Evolutionary conservation across 2,113 vertebrate genomes (phyloP), one percentile per base, ranked within the genome.

Genomic region (Apteryx owenii): DNA sequence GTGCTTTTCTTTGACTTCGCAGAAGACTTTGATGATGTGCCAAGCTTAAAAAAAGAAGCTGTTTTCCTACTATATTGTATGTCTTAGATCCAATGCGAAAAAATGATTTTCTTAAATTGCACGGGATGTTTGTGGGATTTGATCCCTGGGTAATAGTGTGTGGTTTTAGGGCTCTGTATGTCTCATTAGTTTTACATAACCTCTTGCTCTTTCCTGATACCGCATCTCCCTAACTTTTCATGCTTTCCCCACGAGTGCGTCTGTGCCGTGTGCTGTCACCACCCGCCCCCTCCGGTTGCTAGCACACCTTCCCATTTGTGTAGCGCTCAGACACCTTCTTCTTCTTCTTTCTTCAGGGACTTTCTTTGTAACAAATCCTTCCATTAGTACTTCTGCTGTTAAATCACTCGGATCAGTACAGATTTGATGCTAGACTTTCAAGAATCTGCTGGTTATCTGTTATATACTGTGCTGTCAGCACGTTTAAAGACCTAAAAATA

Each of bases 161-260:
- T 95, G 93, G 93, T 88, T 96, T 97, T 73, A 83, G 85, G 90
- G 69, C 68, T 96, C 93, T 96, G 91, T 42, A 81, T 68, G 93
- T 95, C 88, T 97, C 94, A 94, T 97, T 96, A 90, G 90, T 93
- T 95, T 91, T 94, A 91, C 65, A 84, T 89, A 94, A 94, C 89
- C 94, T 95, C 71, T 81, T 86, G 87, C 64, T 94, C 85, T 90
- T 90, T 85, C 20, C 46, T 93, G 93, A 83, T 94, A 94, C 91
- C 22, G 2, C 91, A 88, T 95, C 76, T 56, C 89, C 56, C 48
- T 88, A 75, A 86, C 38, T 93, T 77, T 91, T 87, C 15, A 82
- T 85, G 91, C 65, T 81, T 93, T 60, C 95, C 75, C 54, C 78
- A 75, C 38, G 88, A 85, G 29, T 0, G 15, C 89, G 88, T 71